Percentiles rank a stretch among this genome's conserved stretches.
These are phyloP conservation scores for Coptodon rendalli DNA, from an alignment of 2,113 vertebrate genomes.

Conservation along the genomic window DNA sequence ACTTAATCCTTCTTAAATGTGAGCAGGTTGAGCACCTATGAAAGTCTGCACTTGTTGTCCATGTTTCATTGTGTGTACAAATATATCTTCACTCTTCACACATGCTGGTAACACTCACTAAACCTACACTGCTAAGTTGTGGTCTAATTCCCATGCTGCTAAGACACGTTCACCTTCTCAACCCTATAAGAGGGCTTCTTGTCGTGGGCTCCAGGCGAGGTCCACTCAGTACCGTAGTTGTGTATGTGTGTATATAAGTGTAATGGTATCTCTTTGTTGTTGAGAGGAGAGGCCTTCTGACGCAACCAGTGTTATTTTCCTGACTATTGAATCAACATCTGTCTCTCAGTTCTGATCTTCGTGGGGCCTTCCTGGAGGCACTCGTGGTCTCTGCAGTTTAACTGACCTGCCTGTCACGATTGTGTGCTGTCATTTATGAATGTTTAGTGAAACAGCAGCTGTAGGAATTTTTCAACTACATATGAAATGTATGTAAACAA, in stretches of 20 bases:
- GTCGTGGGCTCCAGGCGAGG: slow-evolving; percentile 7
- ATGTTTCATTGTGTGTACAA: not conserved
- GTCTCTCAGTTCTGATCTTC: slow-evolving; percentile 14
- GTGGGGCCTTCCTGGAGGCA: not conserved
- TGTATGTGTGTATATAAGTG: not conserved
- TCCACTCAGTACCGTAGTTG: slow-evolving; percentile 1
- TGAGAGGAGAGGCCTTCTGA: slow-evolving; percentile 18
- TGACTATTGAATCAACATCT: not conserved
- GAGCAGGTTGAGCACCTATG: not conserved
- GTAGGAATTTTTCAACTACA: slow-evolving; percentile 1
- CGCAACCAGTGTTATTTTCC: not conserved
- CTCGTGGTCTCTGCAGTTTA: not conserved
- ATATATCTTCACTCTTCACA: not conserved
- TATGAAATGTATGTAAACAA: slow-evolving; percentile 26
- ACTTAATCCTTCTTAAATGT: not conserved
- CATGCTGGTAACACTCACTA: not conserved
- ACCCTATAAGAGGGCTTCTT: slow-evolving; percentile 15
- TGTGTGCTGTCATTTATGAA: slow-evolving; percentile 30
- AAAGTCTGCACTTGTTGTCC: slow-evolving; percentile 17
- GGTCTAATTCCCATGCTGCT: slow-evolving; percentile 3
- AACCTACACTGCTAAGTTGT: not conserved
- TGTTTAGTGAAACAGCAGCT: slow-evolving; percentile 31
- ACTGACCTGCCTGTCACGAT: not conserved
- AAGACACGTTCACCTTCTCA: slow-evolving; percentile 2
- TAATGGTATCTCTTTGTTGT: not conserved